Evolutionary conservation across 2,797 vertebrate genomes (phyloP).

Genomic region (Sciaenops ocellatus): DNA sequence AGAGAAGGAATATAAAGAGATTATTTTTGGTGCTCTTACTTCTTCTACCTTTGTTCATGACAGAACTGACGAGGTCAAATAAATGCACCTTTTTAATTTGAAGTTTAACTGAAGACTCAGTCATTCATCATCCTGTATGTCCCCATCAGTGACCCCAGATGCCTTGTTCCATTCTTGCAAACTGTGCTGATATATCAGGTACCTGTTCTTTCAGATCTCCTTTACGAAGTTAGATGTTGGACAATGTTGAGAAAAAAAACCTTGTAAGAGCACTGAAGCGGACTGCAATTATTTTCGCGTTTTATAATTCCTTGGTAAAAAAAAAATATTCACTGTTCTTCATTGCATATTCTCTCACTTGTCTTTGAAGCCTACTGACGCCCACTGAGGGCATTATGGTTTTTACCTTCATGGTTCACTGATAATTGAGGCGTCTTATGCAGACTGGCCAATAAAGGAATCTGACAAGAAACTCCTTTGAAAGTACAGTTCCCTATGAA

Average conservation of each 20-base stretch:
- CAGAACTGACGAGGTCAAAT: conserved; percentile 65
- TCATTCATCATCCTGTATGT: conserved; percentile 54
- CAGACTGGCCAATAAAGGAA: conserved; percentile 54
- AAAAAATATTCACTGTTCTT: conserved; percentile 48
- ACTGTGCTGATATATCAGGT: conserved; percentile 50
- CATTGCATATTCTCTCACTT: conserved; percentile 57
- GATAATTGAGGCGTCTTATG: conserved; percentile 71
- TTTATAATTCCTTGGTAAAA: conserved; percentile 54
- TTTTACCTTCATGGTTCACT: conserved; percentile 73
- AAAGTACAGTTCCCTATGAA: conserved; percentile 61
- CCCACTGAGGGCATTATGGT: conserved; percentile 64
- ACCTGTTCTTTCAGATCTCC: conserved; percentile 43
- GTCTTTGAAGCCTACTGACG: conserved; percentile 68
- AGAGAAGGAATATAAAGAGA: conserved; percentile 22
- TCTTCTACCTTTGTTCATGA: conserved; percentile 28
- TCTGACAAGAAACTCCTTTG: conserved; percentile 65
- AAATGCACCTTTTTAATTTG: conserved; percentile 71
- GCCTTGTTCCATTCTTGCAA: conserved; percentile 51
- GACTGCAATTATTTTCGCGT: conserved; percentile 46
- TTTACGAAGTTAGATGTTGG: conserved; percentile 35
- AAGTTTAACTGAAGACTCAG: conserved; percentile 69
- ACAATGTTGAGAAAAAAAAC: conserved; percentile 44
- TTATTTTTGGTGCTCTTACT: conserved; percentile 25
- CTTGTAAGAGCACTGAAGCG: conserved; percentile 28
- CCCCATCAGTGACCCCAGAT: conserved; percentile 46